phyloP scores from a whole-genome alignment of 2,113 vertebrate genomes.

The Ceyx margarethae region DNA sequence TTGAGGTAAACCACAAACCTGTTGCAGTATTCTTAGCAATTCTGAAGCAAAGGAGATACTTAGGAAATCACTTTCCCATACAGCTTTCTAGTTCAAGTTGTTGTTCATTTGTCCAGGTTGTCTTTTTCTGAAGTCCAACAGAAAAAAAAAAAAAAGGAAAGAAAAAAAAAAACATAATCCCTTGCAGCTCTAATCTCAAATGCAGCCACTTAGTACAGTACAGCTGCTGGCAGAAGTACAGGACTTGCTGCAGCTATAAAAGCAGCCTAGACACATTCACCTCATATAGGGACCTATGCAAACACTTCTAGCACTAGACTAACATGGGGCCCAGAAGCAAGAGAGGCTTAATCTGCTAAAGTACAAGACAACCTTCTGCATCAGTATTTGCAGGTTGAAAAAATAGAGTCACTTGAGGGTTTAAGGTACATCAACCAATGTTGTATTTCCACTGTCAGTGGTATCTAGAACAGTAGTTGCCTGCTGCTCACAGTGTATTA shows the following conservation, averaged over 20 bases:
- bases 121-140: background rate
- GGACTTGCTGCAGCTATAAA: constrained; percentile 11
- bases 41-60: background rate
- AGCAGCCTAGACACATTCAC: background rate
- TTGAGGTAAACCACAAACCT: background rate
- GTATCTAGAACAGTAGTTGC: background rate
- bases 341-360: background rate
- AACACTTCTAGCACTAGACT: background rate
- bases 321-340: background rate
- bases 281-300: background rate
- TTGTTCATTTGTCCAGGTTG: background rate
- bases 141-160: background rate
- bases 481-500: background rate
- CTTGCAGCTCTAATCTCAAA: background rate
- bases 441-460: background rate
- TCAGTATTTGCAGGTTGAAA: background rate
- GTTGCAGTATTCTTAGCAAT: background rate
- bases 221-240: constrained; percentile 9
- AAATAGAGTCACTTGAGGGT: background rate
- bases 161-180: background rate
- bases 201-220: background rate
- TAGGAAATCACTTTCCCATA: background rate
- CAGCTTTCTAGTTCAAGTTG: background rate
- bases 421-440: background rate
- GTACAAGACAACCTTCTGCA: background rate